Evolutionary conservation across 2,113 vertebrate species (phyloP).

Genomic region (Protobothrops mucrosquamatus): DNA sequence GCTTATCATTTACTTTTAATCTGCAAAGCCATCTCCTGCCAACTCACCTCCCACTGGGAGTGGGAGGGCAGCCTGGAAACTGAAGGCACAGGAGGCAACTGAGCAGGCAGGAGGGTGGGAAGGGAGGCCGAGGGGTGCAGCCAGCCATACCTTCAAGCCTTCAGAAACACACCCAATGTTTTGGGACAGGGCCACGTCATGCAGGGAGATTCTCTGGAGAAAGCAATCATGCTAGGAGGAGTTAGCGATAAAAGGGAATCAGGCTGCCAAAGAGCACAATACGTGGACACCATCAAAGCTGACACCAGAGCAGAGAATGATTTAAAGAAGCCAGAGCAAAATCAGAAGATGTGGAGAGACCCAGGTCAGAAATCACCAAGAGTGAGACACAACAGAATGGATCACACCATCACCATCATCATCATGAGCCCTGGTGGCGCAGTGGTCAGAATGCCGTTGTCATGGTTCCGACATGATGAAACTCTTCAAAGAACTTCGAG

Average conservation of each 20-base stretch:
- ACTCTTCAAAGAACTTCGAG: too few species aligned
- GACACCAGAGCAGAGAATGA: too few species aligned
- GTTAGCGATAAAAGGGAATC: not conserved
- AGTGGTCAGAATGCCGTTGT: too few species aligned
- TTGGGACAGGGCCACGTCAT: not conserved
- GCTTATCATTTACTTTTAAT: not conserved
- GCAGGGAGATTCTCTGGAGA: not conserved
- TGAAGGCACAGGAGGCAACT: rapidly evolving
- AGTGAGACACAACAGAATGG: too few species aligned
- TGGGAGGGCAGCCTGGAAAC: not conserved
- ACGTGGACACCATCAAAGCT: not conserved
- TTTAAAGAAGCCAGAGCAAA: not conserved
- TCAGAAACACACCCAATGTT: not conserved
- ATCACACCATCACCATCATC: too few species aligned
- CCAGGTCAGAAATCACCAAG: too few species aligned
- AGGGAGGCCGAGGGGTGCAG: not conserved
- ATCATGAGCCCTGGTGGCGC: too few species aligned
- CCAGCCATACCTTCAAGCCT: not conserved
- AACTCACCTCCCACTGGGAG: too few species aligned
- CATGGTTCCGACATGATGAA: too few species aligned
- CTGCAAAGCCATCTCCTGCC: not conserved
- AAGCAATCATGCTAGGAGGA: not conserved
- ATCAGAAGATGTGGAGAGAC: not conserved
- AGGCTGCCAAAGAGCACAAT: rapidly evolving
- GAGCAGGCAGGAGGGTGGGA: not conserved